Evolutionary conservation across 2,888 invertebrate genomes (phyloP), one percentile per base, ranked within the genome.

Genomic region (Macrophya alboannulata): DNA sequence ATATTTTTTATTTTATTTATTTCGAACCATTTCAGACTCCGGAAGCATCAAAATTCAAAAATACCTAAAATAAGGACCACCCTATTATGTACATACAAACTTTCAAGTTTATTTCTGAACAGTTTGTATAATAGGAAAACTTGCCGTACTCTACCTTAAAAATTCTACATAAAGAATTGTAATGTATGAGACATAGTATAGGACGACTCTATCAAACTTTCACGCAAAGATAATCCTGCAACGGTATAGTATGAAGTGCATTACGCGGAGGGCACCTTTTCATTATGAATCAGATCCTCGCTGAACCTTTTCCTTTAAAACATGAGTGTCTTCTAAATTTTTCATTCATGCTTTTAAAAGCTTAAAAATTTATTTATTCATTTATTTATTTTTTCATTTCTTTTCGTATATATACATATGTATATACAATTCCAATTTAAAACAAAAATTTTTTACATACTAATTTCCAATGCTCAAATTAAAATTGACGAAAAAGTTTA

Each of bases 121-220:
- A 55, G 55, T 55, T 55, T 55, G 31, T 31, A 55, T 55, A 55
- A 55, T 55, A 55, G 8, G 6, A 55, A 55, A 55, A 55, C 55
- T 55, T 55, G 12, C 9, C 21, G 10, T 62, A 55, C 62, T 62
- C 62, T 12, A 2, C 25, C 4, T 62, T 25, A 25, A 12, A 62
- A 25, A 62, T 25, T 62, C 6, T 25, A 62, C 62, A 62, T 62
- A 12, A 62, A 62, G 62, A 62, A 62, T 62, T 25, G 62, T 62
- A 12, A 21, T 62, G 62, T 12, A 25, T 25, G 21, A 25, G 62
- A 62, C 62, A 62, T 10, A 62, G 25, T 62, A 62, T 62, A 25
- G 21, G 62, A 25, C 62, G 62, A 25, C 62, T 62, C 62, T 62
- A 62, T 62, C 21, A 62, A 62, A 62, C 25, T 62, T 62, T 62